Base-by-base conservation (phyloP, 35 echinoderm and acorn worm species). In the Apostichopus parvimensis region DNA sequence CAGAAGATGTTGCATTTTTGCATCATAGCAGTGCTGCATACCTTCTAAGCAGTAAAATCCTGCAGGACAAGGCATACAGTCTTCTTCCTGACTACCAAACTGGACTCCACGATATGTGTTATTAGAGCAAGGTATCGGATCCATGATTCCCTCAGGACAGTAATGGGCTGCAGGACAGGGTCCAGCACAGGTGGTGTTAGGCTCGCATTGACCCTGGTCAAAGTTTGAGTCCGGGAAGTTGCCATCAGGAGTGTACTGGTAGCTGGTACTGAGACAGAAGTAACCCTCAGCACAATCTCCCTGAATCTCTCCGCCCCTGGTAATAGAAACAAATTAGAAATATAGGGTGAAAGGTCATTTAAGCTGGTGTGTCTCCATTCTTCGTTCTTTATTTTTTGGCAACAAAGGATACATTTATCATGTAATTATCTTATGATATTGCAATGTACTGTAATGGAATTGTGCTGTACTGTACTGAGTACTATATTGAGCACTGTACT, bases 211-310 rank as follows among this genome's bases (percentile, higher is more conserved):
- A 73, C 84, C 87, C 87, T 98, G 87, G 87, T 98, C 94, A 89
- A 91, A 86, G 59, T 96, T 95, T 20, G 75, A 56, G 65, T 57
- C 90, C 4, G 97, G 95, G 73, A 91, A 87, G 23, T 72, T 62
- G 9, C 95, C 95, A 60, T 92, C 95, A 4, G 95, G 97, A 6
- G 97, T 98, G 82, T 79, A 88, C 15, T 96, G 92, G 23, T 92
- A 93, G 82, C 97, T 98, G 0, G 72, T 58, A 75, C 94, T 94
- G 6, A 98, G 87, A 62, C 97, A 98, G 83, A 98, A 95, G 89
- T 98, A 98, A 11, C 97, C 97, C 91, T 93, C 94, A 1, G 97
- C 87, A 73, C 97, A 98, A 77, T 92, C 77, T 53, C 93, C 97
- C 65, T 93, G 90, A 6, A 94, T 92, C 82, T 95, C 87, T 20